Base-by-base conservation (phyloP, 2,797 vertebrate species). In the Phataginus tricuspis region DNA sequence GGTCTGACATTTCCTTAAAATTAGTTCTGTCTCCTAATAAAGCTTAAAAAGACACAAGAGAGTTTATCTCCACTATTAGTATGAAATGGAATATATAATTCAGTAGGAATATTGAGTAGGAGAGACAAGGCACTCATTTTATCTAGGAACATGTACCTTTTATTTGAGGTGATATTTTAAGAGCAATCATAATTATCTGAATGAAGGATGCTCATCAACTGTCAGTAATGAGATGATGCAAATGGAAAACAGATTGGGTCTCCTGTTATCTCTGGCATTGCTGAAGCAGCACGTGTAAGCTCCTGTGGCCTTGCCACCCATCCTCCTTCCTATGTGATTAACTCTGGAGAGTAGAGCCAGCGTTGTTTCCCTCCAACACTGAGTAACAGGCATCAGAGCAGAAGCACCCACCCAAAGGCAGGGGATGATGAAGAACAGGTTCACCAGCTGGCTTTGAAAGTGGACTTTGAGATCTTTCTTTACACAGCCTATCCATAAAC, bases 1-100 rank as follows among this genome's bases (percentile, higher is more conserved):
- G 57, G 21, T 89, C 79, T 93, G 55, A 37, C 11, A 79, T 93
- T 93, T 91, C 79, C 49, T 90, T 90, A 94, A 96, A 92, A 93
- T 97, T 71, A 94, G 29, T 78, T 83, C 19, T 77, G 29, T 75
- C 49, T 83, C 49, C 39, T 71, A 96, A 83, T 64, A 94, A 86
- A 71, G 55, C 53, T 71, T 66, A 61, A 53, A 51, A 92, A 92
- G 87, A 42, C 61, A 53, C 11, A 74, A 57, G 82, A 86, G 49
- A 82, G 0, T 84, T 86, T 15, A 74, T n/a, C 57, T 94, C 71
- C 45, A 75, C 64, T 94, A 42, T 82, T 66, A 86, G 59, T 39
- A 83, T 85, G 57, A 82, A 80, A 79, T 3, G 45, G 82, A 78
- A 74, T 34, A 63, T 21, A 42, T 61, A 97, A 69, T 85, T 93